Base-by-base conservation (phyloP, 2,113 vertebrate genomes). In the Empidonax traillii region DNA sequence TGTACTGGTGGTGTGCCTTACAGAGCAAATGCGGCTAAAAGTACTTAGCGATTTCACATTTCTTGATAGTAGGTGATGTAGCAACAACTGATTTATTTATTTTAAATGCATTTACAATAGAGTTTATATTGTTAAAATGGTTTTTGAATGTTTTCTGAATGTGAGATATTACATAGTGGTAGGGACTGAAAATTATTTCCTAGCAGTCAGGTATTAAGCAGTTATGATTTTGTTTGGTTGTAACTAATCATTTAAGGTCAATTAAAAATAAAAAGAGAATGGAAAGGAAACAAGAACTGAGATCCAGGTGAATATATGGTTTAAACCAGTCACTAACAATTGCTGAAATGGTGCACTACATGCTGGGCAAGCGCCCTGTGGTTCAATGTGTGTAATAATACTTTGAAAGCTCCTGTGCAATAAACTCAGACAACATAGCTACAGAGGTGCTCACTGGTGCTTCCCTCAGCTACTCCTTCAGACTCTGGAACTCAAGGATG, bases 1-100 rank as follows among this genome's bases (percentile, higher is more conserved):
- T 69, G 22, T 85, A 55, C 87, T 81, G 77, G 61, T 91, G 28
- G 2, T 78, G 92, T 95, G 96, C 95, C 94, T 96, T 96, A 90
- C 77, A 69, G 76, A 90, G 78, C 55, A 91, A 91, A 74, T 55
- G 82, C 51, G 8, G 63, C 46, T 92, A 35, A 68, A 88, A 94
- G 31, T 28, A 49, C 24, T 51, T 7, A 1, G 66, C 52, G 39
- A 25, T 92, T 87, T 77, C 33, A 52, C 28, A 37, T 91, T 95
- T 93, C 85, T 77, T 76, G 41, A 59, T 41, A 85, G 53, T 79
- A 79, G 41, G 14, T 56, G 66, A 76, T 87, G 78, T 85, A 93
- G 92, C 85, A 91, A 53, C 46, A 80, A 53, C 16, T 18, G 79
- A 59, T 59, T 62, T 95, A 97, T 95, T 97, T 94, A 97, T 91